Evolutionary conservation across 2,113 vertebrate species (phyloP).

Genomic region (Limnothrissa miodon): DNA sequence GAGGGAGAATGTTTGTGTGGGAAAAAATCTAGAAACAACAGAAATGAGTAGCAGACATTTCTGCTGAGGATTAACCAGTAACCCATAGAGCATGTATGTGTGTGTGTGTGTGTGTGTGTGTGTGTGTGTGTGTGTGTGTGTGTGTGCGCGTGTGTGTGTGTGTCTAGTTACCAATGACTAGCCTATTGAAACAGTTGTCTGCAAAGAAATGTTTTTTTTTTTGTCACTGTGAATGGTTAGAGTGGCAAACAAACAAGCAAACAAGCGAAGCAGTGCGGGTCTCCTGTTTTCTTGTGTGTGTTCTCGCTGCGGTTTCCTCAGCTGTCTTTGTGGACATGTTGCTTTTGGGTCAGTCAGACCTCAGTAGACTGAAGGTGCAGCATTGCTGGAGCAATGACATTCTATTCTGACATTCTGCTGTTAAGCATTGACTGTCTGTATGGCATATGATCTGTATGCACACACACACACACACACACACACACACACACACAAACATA

Average conservation of each 20-base stretch:
- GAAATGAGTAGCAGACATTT: neutral
- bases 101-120: conserved; percentile 20
- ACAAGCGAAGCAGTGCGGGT: neutral
- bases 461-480: neutral
- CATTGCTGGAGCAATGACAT: too few species aligned
- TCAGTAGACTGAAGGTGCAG: neutral
- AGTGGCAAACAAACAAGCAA: neutral
- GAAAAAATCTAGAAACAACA: neutral
- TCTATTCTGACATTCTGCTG: neutral
- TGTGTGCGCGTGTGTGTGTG: neutral
- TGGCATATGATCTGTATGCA: neutral
- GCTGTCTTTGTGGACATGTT: too few species aligned
- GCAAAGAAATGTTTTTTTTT: neutral
- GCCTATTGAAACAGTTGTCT: too few species aligned
- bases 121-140: neutral
- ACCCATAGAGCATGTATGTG: neutral
- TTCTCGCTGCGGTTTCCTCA: too few species aligned
- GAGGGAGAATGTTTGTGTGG: neutral
- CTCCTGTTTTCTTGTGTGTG: neutral
- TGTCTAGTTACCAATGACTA: too few species aligned
- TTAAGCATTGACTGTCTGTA: neutral
- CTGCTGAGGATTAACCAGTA: neutral
- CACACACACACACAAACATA: neutral
- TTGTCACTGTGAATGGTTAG: too few species aligned
- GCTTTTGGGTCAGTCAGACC: neutral